Evolutionary conservation across 2,888 invertebrate genomes (phyloP).

Genomic region (Noctua comes): DNA sequence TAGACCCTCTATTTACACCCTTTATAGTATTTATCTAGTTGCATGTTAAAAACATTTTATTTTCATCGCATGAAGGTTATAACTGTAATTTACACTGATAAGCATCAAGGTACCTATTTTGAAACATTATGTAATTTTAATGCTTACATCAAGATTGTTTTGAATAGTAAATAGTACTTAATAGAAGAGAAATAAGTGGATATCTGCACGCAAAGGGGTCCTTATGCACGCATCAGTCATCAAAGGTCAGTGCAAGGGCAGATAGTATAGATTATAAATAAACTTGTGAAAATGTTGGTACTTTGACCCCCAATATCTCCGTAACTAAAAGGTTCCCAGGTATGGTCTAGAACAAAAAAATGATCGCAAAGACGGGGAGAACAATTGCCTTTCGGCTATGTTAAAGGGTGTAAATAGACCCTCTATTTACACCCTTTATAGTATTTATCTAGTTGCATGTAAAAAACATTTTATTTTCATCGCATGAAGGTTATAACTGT

Average conservation of each 20-base stretch:
- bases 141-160: constrained; percentile 25
- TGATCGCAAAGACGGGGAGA: no score
- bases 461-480: constrained; percentile 18
- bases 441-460: constrained; percentile 23
- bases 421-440: no score
- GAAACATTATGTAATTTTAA: constrained; percentile 20
- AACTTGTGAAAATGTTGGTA: no score
- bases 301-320: no score
- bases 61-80: constrained; percentile 27
- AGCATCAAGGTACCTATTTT: constrained; percentile 31
- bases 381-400: no score
- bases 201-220: constrained; percentile 30
- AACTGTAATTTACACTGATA: constrained; percentile 42
- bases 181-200: constrained; percentile 40
- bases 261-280: no score
- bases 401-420: no score
- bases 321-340: no score
- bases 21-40: constrained; percentile 2
- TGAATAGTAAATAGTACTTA: constrained; percentile 25
- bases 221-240: constrained; percentile 6
- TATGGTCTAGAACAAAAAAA: no score
- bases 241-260: neutral
- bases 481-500: constrained; percentile 22
- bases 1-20: no score
- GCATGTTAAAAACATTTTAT: constrained; percentile 26